These are phyloP conservation scores for Aradophagus sp. DNA, from an alignment of 1,140 invertebrate species.

Conservation along the genomic window DNA sequence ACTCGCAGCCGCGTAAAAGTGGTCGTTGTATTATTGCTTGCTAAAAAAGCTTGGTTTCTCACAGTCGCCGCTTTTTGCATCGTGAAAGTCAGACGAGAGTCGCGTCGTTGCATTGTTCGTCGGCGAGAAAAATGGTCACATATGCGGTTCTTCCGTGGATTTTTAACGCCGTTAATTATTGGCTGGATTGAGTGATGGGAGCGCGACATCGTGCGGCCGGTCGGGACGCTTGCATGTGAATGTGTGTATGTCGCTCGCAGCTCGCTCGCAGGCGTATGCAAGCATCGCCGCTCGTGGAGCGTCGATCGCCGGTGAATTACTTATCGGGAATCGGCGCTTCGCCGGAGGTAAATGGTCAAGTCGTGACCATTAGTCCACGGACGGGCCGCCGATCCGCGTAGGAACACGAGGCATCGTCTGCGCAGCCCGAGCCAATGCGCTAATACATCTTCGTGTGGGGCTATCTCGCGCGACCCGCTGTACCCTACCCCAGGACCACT, in stretches of 20 bases:
- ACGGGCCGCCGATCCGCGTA: slow-evolving; percentile 55
- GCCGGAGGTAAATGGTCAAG: slow-evolving; percentile 75
- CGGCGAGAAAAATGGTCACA: not conserved
- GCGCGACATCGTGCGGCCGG: slow-evolving; percentile 24
- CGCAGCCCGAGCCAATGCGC: slow-evolving; percentile 57
- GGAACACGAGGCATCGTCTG: slow-evolving; percentile 54
- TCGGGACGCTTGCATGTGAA: slow-evolving; percentile 1
- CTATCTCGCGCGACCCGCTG: slow-evolving; percentile 50
- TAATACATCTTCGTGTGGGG: slow-evolving; percentile 67
- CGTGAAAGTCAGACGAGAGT: too few relatives aligned
- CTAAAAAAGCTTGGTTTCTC: too few relatives aligned
- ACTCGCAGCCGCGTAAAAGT: too few relatives aligned
- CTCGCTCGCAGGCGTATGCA: slow-evolving; percentile 40
- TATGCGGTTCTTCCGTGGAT: not conserved
- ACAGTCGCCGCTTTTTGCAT: not conserved
- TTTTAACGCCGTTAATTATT: slow-evolving; percentile 27
- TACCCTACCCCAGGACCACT: slow-evolving; percentile 34
- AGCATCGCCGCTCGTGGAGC: slow-evolving; percentile 61
- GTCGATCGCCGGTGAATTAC: slow-evolving; percentile 74
- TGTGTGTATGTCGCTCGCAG: slow-evolving; percentile 21
- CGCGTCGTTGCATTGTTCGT: not conserved
- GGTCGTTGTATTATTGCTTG: too few relatives aligned
- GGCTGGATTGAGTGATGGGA: slow-evolving; percentile 41
- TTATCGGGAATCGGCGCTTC: slow-evolving; percentile 74
- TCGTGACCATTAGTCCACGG: slow-evolving; percentile 74